Percentiles rank a stretch among this genome's conserved stretches.
Conservation (phyloP, 2,888 invertebrate genomes). For the Chironomus riparius region DNA sequence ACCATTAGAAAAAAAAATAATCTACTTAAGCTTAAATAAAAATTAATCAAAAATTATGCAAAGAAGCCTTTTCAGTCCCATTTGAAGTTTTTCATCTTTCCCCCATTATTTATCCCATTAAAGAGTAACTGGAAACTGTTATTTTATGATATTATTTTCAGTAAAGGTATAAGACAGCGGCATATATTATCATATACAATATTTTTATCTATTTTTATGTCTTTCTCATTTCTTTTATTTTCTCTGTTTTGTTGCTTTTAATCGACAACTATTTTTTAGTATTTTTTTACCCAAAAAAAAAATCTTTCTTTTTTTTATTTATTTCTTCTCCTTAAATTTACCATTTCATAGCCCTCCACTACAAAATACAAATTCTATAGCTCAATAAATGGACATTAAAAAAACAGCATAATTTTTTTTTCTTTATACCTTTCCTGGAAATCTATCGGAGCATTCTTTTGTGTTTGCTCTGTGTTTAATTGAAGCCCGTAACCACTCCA, state of each 20-base stretch:
- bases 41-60: too few relatives aligned
- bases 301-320: background rate
- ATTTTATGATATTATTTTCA: constrained; percentile 7
- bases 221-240: background rate
- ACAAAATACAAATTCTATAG: background rate
- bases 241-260: constrained; percentile 2
- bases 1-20: too few relatives aligned
- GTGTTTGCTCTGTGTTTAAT: constrained; percentile 11
- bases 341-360: background rate
- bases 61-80: background rate
- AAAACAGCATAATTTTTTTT: constrained; percentile 23
- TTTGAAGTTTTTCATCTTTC: background rate
- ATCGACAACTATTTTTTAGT: constrained; percentile 16
- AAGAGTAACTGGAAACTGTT: constrained; percentile 8
- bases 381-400: constrained; percentile 23
- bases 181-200: constrained; percentile 20
- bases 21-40: too few relatives aligned
- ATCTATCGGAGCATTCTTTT: constrained; percentile 26
- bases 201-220: constrained; percentile 22
- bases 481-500: constrained; percentile 23
- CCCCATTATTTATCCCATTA: background rate
- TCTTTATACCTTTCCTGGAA: constrained; percentile 20
- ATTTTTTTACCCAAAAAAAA: background rate
- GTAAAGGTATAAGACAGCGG: background rate
- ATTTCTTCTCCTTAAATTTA: background rate